Evolutionary conservation across 2,113 vertebrate genomes (phyloP), one percentile per base, ranked within the genome.

Genomic region (Macquaria australasica): DNA sequence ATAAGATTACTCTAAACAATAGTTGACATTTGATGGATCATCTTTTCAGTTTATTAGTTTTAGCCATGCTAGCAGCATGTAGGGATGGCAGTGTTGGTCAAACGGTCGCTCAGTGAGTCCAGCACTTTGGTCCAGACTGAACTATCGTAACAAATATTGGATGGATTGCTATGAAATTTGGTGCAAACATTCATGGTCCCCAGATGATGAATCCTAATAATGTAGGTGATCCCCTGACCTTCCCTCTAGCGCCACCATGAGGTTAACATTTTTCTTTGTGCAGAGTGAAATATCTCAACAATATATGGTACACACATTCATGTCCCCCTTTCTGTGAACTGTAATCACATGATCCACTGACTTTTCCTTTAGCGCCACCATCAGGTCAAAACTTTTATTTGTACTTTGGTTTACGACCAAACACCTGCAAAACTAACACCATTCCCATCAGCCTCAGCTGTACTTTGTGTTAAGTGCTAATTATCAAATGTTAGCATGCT

Each of bases 1-100:
- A 78, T 51, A 45, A n/a, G 55, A 20, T 16, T 21, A 16, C 28
- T 37, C 73, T 76, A 5, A 63, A 63, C 21, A 76, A 39, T 18
- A 16, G 7, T 48, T 74, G 56, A 60, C n/a, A 74, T 74, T 34
- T 74, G 58, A 63, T 77, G 11, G 73, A 75, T 51, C 3, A 45
- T 50, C 62, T 43, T 63, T 62, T 39, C 21, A 63, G 37, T 0
- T 14, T 21, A 21, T 21, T 50, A 37, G 37, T 12, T 41, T 39
- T 23, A 11, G 18, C 31, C 18, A 5, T 21, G 3, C 34, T 31
- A 34, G 16, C 16, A 31, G 59, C 15, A 11, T 43, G 41, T 51
- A 53, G 50, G 7, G 6, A 4, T 58, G 23, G 8, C 21, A 9
- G 0, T 39, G 37, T 31, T 15, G 67, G 25, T 20, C 11, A 69